Evolutionary conservation across 2,888 invertebrate genomes (phyloP).

Genomic region (Drosophila emarginata): DNA sequence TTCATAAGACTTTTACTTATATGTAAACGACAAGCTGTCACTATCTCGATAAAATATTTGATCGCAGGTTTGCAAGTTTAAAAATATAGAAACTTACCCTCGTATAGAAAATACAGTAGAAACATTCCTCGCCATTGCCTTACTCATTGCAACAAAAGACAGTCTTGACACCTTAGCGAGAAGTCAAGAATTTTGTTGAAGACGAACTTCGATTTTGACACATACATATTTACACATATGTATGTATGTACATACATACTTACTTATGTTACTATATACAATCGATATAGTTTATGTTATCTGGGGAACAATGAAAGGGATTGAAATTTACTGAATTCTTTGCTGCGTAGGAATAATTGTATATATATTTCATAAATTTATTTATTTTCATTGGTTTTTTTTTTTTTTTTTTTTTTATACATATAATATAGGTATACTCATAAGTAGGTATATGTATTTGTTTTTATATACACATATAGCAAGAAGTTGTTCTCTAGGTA

Average conservation of each 20-base stretch:
- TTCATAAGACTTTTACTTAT: too few species aligned
- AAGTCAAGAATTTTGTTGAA: not conserved
- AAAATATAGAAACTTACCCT: not conserved
- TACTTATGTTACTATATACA: not conserved
- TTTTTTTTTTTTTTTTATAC: constrained; percentile 35
- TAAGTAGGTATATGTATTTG: constrained; percentile 21
- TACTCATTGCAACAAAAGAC: not conserved
- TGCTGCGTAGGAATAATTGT: constrained; percentile 44
- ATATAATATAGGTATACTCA: not conserved
- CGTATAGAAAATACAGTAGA: not conserved
- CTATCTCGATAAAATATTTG: too few species aligned
- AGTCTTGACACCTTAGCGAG: not conserved
- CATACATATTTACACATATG: not conserved
- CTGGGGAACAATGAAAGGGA: not conserved
- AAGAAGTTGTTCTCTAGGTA: constrained; percentile 24
- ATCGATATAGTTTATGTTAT: not conserved
- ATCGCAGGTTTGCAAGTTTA: not conserved
- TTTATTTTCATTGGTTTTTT: constrained; percentile 52
- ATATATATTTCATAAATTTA: constrained; percentile 61
- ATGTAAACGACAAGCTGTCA: too few species aligned
- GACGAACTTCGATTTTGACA: not conserved
- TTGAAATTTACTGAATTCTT: constrained; percentile 18
- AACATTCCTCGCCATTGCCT: too few species aligned
- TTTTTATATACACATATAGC: constrained; percentile 26
- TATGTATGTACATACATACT: too few species aligned